Evolutionary conservation across 2,888 invertebrate species (phyloP).

Genomic region (Siphonodentalium dalli): DNA sequence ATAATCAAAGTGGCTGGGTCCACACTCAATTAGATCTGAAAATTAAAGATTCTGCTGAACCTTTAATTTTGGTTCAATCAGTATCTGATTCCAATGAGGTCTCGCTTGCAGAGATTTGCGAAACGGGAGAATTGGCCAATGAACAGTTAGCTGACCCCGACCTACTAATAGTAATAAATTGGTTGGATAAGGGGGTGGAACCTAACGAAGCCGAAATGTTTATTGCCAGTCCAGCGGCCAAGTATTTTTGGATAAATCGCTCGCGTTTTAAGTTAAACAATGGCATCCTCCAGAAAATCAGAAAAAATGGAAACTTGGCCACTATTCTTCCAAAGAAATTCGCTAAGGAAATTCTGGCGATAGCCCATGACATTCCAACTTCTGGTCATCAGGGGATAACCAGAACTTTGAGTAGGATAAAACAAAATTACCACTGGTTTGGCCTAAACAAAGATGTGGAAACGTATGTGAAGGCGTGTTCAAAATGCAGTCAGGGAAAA

Average conservation of each 20-base stretch:
- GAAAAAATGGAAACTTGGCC: not conserved
- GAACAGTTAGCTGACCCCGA: no score
- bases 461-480: not conserved
- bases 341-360: not conserved
- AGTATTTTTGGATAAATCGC: constrained; percentile 4
- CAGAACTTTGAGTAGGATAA: not conserved
- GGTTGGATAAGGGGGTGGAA: not conserved
- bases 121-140: no score
- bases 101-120: no score
- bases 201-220: constrained; percentile 5
- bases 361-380: constrained; percentile 2
- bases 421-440: constrained; percentile 3
- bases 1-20: no score
- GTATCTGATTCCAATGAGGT: no score
- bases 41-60: no score
- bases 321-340: not conserved
- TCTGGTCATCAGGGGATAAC: constrained; percentile 11
- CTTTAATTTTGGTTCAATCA: no score
- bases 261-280: not conserved
- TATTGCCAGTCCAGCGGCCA: not conserved
- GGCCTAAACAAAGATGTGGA: no score
- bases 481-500: not conserved
- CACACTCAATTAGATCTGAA: no score
- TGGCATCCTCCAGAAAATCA: no score
- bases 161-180: constrained; percentile 1